phyloP scores from a whole-genome alignment of 2,113 vertebrate species.

The Amphiprion ocellaris region DNA sequence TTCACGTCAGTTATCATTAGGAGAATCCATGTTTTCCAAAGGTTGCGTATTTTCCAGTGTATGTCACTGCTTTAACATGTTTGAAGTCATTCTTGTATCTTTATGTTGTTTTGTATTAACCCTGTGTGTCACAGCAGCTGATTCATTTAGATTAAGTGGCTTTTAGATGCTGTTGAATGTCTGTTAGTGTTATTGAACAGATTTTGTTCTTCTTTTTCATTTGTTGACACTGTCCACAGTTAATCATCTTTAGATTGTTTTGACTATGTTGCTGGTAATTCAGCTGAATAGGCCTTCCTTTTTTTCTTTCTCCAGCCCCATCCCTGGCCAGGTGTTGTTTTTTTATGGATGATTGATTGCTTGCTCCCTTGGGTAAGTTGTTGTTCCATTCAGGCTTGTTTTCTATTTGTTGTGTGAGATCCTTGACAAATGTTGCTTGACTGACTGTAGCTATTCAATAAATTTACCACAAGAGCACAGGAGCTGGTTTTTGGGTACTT shows the following conservation, averaged over 20 bases:
- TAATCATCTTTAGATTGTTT: background rate
- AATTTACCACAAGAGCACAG: background rate
- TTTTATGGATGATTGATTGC: constrained; percentile 10
- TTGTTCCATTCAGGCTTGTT: background rate
- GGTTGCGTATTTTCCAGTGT: background rate
- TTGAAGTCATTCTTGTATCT: too few species aligned
- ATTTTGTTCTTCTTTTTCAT: background rate
- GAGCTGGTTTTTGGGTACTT: background rate
- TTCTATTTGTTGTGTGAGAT: constrained; percentile 6
- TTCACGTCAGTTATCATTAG: background rate
- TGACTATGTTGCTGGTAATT: background rate
- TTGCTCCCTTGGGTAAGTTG: background rate
- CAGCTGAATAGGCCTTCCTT: background rate
- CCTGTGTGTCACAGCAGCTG: too few species aligned
- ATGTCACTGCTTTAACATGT: background rate
- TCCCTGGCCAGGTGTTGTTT: background rate
- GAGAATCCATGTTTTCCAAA: too few species aligned
- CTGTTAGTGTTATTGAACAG: background rate
- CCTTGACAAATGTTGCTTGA: constrained; percentile 4
- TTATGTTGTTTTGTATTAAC: too few species aligned
- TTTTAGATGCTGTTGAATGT: background rate
- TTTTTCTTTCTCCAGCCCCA: background rate
- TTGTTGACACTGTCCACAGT: background rate
- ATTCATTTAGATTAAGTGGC: too few species aligned
- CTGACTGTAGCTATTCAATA: background rate